Evolutionary conservation across 2,113 vertebrate genomes (phyloP), one percentile per base, ranked within the genome.

Genomic region (Anser cygnoides): DNA sequence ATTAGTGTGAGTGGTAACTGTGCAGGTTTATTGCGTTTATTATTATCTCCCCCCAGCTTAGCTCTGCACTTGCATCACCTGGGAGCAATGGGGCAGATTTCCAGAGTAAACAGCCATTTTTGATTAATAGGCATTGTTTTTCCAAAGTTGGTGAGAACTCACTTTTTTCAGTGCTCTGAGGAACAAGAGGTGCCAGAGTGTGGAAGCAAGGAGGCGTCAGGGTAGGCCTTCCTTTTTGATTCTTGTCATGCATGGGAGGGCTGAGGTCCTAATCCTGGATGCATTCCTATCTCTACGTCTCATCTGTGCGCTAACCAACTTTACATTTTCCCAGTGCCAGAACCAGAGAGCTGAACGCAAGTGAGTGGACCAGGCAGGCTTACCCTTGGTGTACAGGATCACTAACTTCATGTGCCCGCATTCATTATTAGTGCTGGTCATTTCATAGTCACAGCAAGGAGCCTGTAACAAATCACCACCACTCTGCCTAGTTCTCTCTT

Each of bases 81-180:
- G 62, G 50, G 35, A 65, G 57, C 1, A 8, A 11, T 39, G 28
- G 55, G 0, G 0, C 25, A 43, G 25, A 25, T 63, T 74, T 77
- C 37, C 41, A 55, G 73, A 65, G 5, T 39, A 82, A 92, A 18
- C 16, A 41, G 59, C 20, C 9, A 2, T 29, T 81, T 85, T 16
- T 73, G 71, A 28, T 28, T 37, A 13, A 3, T 1, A 3, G 58
- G 10, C 0, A 0, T 13, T 54, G 9, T 17, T 31, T 31, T 89
- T 80, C 55, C 14, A 26, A 75, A 84, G 5, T 59, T 5, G 25
- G 65, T 74, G 68, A 55, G 76, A 87, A 59, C 23, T 55, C 41
- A 10, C 19, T 6, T 4, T 70, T 66, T 80, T 54, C 4, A 2
- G 19, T 72, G 23, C 7, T 78, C 13, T 0, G 2, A 13, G 66